A percentile compares a stretch with the other conserved stretches of the same genome.
These are phyloP conservation scores for Halichoerus grypus DNA, from an alignment of 2,113 vertebrate genomes.

Conservation along the genomic window DNA sequence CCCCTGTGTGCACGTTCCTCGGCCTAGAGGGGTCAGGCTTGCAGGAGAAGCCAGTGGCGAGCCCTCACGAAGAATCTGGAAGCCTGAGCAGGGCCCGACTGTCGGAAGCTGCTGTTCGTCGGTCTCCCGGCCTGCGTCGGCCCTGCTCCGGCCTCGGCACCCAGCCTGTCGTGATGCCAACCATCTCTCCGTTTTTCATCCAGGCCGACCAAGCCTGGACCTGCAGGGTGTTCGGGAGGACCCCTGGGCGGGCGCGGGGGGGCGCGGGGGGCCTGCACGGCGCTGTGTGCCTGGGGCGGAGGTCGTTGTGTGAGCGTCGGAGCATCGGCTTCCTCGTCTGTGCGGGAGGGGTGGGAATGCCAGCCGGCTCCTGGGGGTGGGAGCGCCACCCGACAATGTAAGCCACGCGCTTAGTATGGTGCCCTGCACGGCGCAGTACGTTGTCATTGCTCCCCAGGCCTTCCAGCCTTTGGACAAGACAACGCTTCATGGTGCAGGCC, in stretches of 20 bases:
- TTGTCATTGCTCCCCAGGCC: background rate
- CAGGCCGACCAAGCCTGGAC: background rate
- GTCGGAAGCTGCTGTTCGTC: background rate
- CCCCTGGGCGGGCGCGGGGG: too few species aligned
- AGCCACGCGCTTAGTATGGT: background rate
- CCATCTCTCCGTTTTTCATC: background rate
- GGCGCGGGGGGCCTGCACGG: accelerated
- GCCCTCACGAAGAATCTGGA: background rate
- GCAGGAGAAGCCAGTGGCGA: background rate
- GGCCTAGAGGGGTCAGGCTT: background rate
- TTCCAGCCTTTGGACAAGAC: background rate
- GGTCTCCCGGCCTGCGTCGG: background rate
- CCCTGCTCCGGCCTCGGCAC: background rate
- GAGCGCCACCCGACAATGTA: background rate
- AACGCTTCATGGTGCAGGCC: background rate
- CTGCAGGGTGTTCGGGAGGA: background rate
- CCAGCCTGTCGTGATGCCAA: background rate
- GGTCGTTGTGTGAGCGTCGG: accelerated
- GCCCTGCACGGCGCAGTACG: accelerated
- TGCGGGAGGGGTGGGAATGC: background rate
- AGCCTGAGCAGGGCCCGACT: background rate
- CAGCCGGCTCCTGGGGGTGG: background rate
- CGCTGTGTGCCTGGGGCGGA: too few species aligned
- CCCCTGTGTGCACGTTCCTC: background rate
- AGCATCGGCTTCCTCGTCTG: background rate